These are phyloP conservation scores for Colostygia pectinataria DNA, from an alignment of 2,888 invertebrate species.

Conservation along the genomic window DNA sequence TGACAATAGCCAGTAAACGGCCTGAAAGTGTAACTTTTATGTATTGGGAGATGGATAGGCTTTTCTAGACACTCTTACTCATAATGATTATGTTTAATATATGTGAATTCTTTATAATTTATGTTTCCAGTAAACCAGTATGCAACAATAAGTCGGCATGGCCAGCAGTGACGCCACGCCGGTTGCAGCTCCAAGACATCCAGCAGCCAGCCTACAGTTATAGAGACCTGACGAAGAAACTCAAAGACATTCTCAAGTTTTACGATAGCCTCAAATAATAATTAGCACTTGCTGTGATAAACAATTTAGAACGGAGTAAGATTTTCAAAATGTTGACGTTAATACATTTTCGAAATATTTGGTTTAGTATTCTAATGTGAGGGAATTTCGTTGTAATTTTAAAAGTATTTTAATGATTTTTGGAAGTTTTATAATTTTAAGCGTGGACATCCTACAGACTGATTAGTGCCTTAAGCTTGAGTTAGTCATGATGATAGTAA, in stretches of 20 bases:
- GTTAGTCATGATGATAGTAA: conserved; percentile 16
- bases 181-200: conserved; percentile 50
- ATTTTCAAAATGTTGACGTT: conserved; percentile 4
- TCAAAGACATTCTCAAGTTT: conserved; percentile 49
- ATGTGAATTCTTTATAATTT: neutral
- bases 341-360: conserved; percentile 1
- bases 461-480: conserved; percentile 23
- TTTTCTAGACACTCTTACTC: too few relatives aligned
- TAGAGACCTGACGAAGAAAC: conserved; percentile 38
- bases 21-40: too few relatives aligned
- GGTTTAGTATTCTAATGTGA: neutral
- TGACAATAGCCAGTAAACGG: too few relatives aligned
- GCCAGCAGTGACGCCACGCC: conserved; percentile 41
- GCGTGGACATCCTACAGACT: conserved; percentile 18
- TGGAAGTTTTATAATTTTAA: conserved; percentile 5
- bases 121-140: conserved; percentile 54
- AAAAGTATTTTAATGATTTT: conserved; percentile 8
- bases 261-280: conserved; percentile 38
- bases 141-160: conserved; percentile 43
- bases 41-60: too few relatives aligned
- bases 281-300: conserved; percentile 16
- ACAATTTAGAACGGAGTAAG: neutral
- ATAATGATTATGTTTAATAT: too few relatives aligned
- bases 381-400: conserved; percentile 8
- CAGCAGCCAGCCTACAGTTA: conserved; percentile 37